Percentiles rank a stretch among this genome's conserved stretches.
These are phyloP conservation scores for Chlamydotis undulata DNA, from an alignment of 2,113 vertebrate species.

Conservation along the genomic window DNA sequence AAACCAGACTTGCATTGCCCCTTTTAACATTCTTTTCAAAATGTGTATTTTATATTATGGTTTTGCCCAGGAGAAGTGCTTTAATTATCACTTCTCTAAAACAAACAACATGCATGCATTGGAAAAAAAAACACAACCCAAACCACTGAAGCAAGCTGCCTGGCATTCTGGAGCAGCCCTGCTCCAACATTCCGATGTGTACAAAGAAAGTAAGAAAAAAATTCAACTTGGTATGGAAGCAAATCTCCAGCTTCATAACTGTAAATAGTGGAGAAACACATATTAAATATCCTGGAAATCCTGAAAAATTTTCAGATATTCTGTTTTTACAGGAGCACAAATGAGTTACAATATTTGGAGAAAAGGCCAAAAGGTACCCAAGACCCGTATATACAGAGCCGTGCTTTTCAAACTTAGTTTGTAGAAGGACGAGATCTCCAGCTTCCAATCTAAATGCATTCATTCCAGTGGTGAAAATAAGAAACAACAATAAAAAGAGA, in stretches of 20 bases:
- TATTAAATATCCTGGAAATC: neutral
- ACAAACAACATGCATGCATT: neutral
- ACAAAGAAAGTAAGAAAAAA: constrained; percentile 35
- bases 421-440: neutral
- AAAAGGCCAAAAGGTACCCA: constrained; percentile 1
- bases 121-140: neutral
- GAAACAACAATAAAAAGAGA: neutral
- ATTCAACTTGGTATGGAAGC: neutral
- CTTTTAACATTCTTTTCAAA: neutral
- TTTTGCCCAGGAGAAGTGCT: constrained; percentile 9
- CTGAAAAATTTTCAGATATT: neutral
- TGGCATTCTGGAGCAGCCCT: neutral
- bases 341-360: neutral
- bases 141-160: constrained; percentile 1
- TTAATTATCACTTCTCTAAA: constrained; percentile 46
- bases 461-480: neutral
- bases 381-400: neutral
- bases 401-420: neutral
- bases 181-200: constrained; percentile 14
- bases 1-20: neutral
- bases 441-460: constrained; percentile 3
- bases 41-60: neutral
- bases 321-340: neutral
- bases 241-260: neutral
- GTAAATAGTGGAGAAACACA: constrained; percentile 33